Conservation (phyloP, 2,888 invertebrate genomes). For the Nymphalis urticae region DNA sequence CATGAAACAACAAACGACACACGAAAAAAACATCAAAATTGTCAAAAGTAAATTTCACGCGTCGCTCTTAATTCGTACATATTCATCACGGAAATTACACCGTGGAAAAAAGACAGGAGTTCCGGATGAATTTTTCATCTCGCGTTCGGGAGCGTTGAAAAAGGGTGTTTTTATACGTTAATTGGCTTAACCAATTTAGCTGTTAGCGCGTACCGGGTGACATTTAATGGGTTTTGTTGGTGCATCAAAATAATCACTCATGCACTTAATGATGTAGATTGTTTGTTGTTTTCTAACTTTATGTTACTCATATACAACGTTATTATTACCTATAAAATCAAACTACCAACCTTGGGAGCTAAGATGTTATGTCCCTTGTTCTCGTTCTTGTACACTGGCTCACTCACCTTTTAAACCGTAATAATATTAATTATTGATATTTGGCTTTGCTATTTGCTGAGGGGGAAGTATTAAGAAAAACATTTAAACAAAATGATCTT, state of each 20-base stretch:
- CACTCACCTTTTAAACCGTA: no score
- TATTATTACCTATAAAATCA: no score
- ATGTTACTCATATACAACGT: no score
- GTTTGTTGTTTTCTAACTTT: no score
- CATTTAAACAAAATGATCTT: no score
- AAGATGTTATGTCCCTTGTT: no score
- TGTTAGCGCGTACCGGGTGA: conserved; percentile 12
- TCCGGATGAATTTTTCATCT: conserved; percentile 19
- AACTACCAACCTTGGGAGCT: no score
- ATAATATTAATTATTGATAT: no score
- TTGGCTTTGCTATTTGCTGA: no score
- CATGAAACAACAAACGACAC: background rate
- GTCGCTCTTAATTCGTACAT: conserved; percentile 2
- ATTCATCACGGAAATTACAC: conserved; percentile 5
- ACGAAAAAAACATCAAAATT: background rate
- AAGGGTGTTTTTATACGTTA: conserved; percentile 22
- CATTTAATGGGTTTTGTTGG: background rate
- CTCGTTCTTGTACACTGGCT: no score
- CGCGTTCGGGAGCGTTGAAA: conserved; percentile 10
- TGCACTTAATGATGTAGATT: no score
- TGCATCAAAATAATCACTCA: background rate
- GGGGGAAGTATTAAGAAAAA: no score
- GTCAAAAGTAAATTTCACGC: conserved; percentile 7
- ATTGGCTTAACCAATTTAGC: conserved; percentile 33
- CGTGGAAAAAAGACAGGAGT: background rate